These are phyloP conservation scores for Knipowitschia caucasica DNA, from an alignment of 2,797 vertebrate genomes.

Conservation along the genomic window DNA sequence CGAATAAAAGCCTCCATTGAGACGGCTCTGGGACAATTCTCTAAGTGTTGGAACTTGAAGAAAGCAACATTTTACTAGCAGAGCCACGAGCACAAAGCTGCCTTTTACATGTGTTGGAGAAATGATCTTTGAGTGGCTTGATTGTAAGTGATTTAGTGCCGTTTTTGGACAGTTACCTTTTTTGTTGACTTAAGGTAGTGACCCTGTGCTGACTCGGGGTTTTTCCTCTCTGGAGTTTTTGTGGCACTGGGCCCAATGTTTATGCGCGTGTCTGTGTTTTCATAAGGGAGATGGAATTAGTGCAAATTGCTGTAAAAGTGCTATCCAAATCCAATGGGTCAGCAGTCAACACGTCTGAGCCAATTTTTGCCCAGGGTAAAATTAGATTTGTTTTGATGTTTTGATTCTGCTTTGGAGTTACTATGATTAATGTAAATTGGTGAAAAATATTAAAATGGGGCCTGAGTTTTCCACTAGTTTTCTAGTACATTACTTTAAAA, in stretches of 20 bases:
- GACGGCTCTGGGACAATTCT: slow-evolving; percentile 63
- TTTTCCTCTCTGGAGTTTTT: slow-evolving; percentile 54
- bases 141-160: slow-evolving; percentile 49
- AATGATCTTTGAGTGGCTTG: slow-evolving; percentile 63
- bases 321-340: not conserved
- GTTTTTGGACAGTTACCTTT: slow-evolving; percentile 41
- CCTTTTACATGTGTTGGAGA: slow-evolving; percentile 64
- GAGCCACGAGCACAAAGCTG: slow-evolving; percentile 64
- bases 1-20: slow-evolving; percentile 78
- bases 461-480: too few species aligned
- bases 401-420: not conserved
- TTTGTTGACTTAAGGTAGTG: slow-evolving; percentile 59
- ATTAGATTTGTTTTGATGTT: slow-evolving; percentile 6
- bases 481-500: too few species aligned
- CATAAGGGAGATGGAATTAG: slow-evolving; percentile 15
- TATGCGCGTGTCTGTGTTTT: slow-evolving; percentile 14
- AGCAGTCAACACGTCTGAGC: slow-evolving; percentile 8
- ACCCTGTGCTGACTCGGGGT: slow-evolving; percentile 30
- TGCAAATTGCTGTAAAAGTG: not conserved
- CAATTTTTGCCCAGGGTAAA: slow-evolving; percentile 15
- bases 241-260: slow-evolving; percentile 28
- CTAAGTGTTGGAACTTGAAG: slow-evolving; percentile 76
- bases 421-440: not conserved
- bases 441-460: not conserved
- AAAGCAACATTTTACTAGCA: slow-evolving; percentile 75